Evolutionary conservation across 1,140 invertebrate species (phyloP).

Genomic region (Drosophila teissieri): DNA sequence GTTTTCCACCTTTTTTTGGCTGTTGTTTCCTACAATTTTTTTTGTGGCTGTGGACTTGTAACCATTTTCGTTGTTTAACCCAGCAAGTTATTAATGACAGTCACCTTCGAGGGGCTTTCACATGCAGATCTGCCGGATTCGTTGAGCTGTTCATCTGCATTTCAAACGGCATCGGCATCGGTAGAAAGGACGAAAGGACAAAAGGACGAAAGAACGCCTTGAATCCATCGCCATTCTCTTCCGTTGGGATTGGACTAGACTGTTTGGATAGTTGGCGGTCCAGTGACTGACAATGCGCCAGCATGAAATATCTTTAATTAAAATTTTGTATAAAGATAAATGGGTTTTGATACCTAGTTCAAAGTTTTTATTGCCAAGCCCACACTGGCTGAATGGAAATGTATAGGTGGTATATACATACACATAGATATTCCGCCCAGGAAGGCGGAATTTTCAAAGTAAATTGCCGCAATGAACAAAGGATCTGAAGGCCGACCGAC

Average conservation of each 20-base stretch:
- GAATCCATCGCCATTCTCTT: conserved; percentile 30
- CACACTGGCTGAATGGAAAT: background rate
- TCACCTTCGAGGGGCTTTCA: conserved; percentile 65
- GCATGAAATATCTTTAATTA: conserved; percentile 82
- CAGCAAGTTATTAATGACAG: conserved; percentile 77
- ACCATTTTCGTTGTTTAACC: conserved; percentile 48
- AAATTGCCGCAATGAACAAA: conserved; percentile 75
- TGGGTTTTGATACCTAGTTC: conserved; percentile 77
- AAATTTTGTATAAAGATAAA: conserved; percentile 82
- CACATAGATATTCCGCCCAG: background rate
- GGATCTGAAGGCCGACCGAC: conserved; percentile 43
- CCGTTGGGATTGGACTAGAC: conserved; percentile 1
- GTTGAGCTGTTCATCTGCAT: conserved; percentile 59
- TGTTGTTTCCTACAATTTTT: background rate
- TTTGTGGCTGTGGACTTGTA: conserved; percentile 20
- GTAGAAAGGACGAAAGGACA: too few relatives aligned
- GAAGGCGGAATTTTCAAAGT: conserved; percentile 59
- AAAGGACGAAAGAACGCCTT: conserved; percentile 42
- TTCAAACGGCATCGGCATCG: conserved; percentile 44
- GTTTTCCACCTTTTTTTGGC: background rate
- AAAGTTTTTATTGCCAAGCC: conserved; percentile 75
- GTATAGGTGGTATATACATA: background rate
- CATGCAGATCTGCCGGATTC: conserved; percentile 50
- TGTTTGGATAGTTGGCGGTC: conserved; percentile 4
- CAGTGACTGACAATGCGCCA: conserved; percentile 66